Base-by-base conservation (phyloP, 2,888 invertebrate genomes). In the Rhogogaster chlorosoma region DNA sequence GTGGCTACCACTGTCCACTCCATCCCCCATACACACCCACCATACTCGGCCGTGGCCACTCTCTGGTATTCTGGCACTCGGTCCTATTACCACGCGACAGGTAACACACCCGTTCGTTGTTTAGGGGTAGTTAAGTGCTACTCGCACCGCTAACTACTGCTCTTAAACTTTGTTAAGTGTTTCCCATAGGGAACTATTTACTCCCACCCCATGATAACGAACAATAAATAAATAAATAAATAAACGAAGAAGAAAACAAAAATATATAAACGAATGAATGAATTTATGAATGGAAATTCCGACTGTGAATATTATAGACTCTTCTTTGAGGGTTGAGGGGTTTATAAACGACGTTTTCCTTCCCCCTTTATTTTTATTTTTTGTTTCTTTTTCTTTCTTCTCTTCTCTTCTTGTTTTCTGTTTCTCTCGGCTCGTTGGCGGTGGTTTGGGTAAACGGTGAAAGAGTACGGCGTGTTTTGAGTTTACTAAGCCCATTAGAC, bases 31-130 rank as follows among this genome's bases (percentile, higher is more conserved):
- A 73, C 7, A n/a, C 53, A 45, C 29, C 15, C 12, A 57, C 7
- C 26, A 45, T 18, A 4, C 2, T 18, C 32, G 78, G 78, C 38
- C 73, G 53, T 26, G 7, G 15, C 32, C 10, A 36, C 70, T 36
- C 18, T 70, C 32, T 38, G 80, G 38, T 64, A 82, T 82, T 61
- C 82, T 45, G 67, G 49, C 49, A 80, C 80, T 67, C 42, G 49
- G 83, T 70, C 80, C 80, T 64, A 80, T 80, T 80, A 80, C 57
- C 61, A n/a, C n/a, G 61, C 42, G 80, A 80, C 80, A 80, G 61
- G 80, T 80, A 80, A 64, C 57, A 80, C 61, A 61, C 80, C 83
- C 84, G 83, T 87, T 85, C 86, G 87, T 88, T 89, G 89, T 89
- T 89, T 89, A 89, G 83, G 64, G 85, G 77, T 75, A 77, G 83